Evolutionary conservation across 2,888 invertebrate species (phyloP), one percentile per base, ranked within the genome.

Genomic region (Apotomis turbidana): DNA sequence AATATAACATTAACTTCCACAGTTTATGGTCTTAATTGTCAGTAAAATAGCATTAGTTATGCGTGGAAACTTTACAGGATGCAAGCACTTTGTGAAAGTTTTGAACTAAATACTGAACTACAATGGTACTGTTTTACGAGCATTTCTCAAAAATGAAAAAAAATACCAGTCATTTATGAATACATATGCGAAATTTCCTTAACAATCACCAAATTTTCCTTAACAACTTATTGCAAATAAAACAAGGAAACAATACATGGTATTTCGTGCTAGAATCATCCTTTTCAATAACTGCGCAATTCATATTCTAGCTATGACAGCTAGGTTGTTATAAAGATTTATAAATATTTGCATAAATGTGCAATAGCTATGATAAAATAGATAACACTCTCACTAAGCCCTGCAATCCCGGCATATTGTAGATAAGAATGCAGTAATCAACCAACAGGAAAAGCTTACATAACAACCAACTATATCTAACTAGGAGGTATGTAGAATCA

Each of bases 391-490:
- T 68, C 36, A 12, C 38, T 71, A 55, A 71, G 36, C 58, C 68
- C 41, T 6, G 41, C 41, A 41, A 41, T 41, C 41, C 61, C 15
- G 44, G 62, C 67, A 57, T 38, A 8, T 6, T 13, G 12, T 38
- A 49, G 71, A 71, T 71, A 71, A 71, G 57, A 62, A 27, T 62
- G 62, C 66, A 66, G 66, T 68, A 71, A 71, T 68, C 68, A 62
- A 10, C 41, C 36, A 44, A 63, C 72, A 72, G 68, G 72, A 72
- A 72, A 57, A 55, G 67, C n/a, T 68, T 41, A 51, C 61, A n/a
- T n/a, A n/a, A 44, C 66, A 67, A 49, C 49, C 41, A 41, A 6
- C 41, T 41, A 41, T 41, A 6, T 6, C 41, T 41, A 41, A 41
- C 5, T 6, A 41, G 41, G 5, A 41, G 41, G 5, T 41, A 41